Conservation (phyloP, 2,797 vertebrate species). For the Cirrhinus mrigala region DNA sequence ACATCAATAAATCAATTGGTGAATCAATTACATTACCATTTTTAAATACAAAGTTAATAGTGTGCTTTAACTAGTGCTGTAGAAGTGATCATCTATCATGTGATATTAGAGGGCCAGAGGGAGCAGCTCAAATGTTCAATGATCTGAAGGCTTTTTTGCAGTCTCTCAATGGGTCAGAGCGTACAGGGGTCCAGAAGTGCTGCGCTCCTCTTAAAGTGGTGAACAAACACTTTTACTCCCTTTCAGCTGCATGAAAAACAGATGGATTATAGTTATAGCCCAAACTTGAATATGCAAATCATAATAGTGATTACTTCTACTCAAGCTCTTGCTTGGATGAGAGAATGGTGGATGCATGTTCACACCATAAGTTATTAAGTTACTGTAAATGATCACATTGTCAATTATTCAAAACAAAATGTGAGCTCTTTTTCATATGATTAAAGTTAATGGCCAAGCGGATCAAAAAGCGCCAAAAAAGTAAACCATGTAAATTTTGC, state of each 20-base stretch:
- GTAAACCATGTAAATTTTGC: neutral
- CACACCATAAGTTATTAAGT: neutral
- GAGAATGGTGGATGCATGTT: neutral
- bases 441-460: too few species aligned
- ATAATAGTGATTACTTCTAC: neutral
- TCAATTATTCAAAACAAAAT: neutral
- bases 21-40: slow-evolving; percentile 86
- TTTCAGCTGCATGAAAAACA: neutral
- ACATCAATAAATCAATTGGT: slow-evolving; percentile 86
- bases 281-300: neutral
- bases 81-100: slow-evolving; percentile 78
- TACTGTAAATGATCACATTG: neutral
- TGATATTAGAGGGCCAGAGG: slow-evolving; percentile 69
- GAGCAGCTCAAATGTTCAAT: slow-evolving; percentile 78
- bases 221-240: neutral
- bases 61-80: slow-evolving; percentile 73
- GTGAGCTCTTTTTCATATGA: too few species aligned
- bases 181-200: neutral
- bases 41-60: slow-evolving; percentile 82
- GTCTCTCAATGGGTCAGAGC: slow-evolving; percentile 67
- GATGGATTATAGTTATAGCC: neutral
- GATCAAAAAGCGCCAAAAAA: neutral
- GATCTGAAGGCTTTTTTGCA: slow-evolving; percentile 70
- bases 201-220: neutral
- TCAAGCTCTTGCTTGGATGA: neutral